phyloP scores from a whole-genome alignment of 2,113 vertebrate genomes.

The Prinia subflava region DNA sequence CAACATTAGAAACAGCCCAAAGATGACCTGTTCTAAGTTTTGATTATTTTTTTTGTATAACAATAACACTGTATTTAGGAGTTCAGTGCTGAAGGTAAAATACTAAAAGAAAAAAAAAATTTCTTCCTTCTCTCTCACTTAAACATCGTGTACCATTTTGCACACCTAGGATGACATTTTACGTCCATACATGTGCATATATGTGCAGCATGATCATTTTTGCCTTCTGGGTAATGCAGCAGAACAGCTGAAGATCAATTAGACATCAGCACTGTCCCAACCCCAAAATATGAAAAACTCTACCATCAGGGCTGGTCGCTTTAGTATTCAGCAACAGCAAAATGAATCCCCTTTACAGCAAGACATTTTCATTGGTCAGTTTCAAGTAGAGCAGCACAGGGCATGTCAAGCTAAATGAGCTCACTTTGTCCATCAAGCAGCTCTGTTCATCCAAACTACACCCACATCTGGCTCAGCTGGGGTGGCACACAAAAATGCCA shows the following conservation, averaged over 20 bases:
- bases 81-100: background rate
- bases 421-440: background rate
- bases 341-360: background rate
- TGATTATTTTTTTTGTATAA: background rate
- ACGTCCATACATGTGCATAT: background rate
- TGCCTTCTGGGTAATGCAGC: background rate
- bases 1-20: background rate
- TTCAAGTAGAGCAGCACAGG: background rate
- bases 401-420: background rate
- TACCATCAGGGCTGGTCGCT: background rate
- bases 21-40: background rate
- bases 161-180: background rate
- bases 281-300: background rate
- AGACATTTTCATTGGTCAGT: background rate
- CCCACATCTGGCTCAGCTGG: background rate
- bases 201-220: background rate
- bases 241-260: background rate
- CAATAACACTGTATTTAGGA: background rate
- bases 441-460: background rate
- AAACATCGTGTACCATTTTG: background rate
- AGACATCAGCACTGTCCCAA: background rate
- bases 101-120: background rate
- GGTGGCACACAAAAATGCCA: background rate
- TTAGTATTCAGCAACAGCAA: background rate
- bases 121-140: background rate